These are phyloP conservation scores for Hoplodrina ambigua DNA, from an alignment of 2,888 invertebrate genomes.

Conservation along the genomic window DNA sequence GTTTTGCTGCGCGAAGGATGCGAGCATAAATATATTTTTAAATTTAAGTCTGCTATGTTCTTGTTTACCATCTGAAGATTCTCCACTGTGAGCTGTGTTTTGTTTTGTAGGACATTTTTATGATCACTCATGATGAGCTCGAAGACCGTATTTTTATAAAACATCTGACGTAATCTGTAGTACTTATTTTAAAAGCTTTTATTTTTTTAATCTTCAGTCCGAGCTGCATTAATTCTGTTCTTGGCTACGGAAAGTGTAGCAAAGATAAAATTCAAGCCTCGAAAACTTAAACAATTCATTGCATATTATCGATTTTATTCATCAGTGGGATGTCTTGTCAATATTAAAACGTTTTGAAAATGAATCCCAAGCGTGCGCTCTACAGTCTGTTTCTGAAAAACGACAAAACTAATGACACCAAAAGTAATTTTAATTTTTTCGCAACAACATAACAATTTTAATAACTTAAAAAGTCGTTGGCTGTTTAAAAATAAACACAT, in stretches of 20 bases:
- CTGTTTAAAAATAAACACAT: conserved; percentile 65
- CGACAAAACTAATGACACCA: conserved; percentile 30
- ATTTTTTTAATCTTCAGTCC: no score
- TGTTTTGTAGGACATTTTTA: neutral
- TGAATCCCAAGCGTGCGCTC: conserved; percentile 2
- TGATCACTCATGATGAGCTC: neutral
- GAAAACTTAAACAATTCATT: no score
- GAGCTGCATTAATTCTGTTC: no score
- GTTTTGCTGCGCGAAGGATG: conserved; percentile 39
- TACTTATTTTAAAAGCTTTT: no score
- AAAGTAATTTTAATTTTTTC: conserved; percentile 46
- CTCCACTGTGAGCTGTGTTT: neutral
- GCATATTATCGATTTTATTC: no score
- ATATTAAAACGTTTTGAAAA: neutral
- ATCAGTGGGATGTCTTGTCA: no score
- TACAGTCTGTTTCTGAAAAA: conserved; percentile 7
- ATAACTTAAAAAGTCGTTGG: conserved; percentile 56
- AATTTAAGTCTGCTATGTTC: conserved; percentile 34
- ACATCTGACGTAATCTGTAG: no score
- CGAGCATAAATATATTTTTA: conserved; percentile 41
- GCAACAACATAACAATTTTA: conserved; percentile 60
- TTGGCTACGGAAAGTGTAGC: no score
- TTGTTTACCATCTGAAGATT: neutral
- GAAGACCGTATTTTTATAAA: no score
- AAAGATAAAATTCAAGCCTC: no score